phyloP scores from a whole-genome alignment of 2,797 vertebrate species.

The Phrynocephalus vlangalii region DNA sequence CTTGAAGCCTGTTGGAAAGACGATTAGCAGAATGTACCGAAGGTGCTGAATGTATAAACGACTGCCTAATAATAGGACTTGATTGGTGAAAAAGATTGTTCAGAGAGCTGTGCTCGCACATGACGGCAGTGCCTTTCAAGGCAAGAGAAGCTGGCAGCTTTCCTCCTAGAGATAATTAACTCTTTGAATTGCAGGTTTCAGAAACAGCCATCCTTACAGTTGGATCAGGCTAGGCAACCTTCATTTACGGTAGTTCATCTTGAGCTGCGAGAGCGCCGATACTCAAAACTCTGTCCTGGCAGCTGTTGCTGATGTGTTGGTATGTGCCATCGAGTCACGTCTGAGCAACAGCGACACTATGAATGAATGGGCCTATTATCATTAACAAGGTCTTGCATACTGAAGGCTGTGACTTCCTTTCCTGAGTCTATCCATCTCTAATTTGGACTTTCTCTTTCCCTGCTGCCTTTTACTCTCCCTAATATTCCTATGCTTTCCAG shows the following conservation, averaged over 20 bases:
- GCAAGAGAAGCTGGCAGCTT: background rate
- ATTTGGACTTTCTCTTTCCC: too few relatives aligned
- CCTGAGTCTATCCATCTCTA: too few relatives aligned
- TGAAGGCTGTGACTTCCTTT: too few relatives aligned
- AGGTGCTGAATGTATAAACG: constrained; percentile 1
- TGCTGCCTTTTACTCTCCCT: too few relatives aligned
- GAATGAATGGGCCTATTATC: too few relatives aligned
- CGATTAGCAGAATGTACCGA: background rate
- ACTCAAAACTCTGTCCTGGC: background rate
- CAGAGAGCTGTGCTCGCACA: too few relatives aligned
- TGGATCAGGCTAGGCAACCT: background rate
- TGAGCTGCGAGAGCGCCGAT: background rate
- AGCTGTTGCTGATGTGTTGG: background rate
- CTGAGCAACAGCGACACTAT: too few relatives aligned
- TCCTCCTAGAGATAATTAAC: background rate
- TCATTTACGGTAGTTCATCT: background rate
- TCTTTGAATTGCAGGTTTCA: background rate
- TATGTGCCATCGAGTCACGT: too few relatives aligned
- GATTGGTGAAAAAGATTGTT: background rate
- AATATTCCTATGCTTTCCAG: too few relatives aligned
- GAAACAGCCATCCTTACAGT: too few relatives aligned
- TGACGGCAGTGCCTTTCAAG: background rate
- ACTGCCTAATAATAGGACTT: background rate
- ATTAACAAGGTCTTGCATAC: too few relatives aligned
- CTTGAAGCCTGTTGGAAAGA: background rate